Conservation (phyloP, 2,888 invertebrate species). For the Trachelus tabidus region DNA sequence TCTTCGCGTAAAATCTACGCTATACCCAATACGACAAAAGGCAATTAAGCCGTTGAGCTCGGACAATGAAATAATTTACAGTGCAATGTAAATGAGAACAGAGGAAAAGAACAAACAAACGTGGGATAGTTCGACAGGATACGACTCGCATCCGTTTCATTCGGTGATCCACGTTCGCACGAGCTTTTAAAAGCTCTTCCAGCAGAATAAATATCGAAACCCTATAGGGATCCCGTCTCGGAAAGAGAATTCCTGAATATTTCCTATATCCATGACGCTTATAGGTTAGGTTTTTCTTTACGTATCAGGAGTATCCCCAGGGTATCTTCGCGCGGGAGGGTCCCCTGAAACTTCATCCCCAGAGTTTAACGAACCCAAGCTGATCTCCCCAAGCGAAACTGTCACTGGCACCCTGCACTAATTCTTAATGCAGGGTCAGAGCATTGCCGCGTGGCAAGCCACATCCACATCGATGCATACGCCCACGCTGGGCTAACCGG, state of each 20-base stretch:
- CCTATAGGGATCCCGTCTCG: not conserved
- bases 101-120: conserved; percentile 21
- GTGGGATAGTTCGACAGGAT: conserved; percentile 31
- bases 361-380: conserved; percentile 43
- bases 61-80: conserved; percentile 33
- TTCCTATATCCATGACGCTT: not conserved
- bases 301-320: not conserved
- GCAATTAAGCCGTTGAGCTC: not conserved
- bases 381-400: conserved; percentile 2
- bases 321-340: not conserved
- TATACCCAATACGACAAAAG: not conserved
- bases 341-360: not conserved
- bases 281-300: not conserved
- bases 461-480: not conserved
- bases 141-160: conserved; percentile 32
- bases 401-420: conserved; percentile 21
- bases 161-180: conserved; percentile 8
- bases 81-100: conserved; percentile 16
- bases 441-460: not conserved
- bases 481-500: conserved; percentile 3
- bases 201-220: not conserved
- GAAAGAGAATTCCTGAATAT: not conserved
- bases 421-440: conserved; percentile 25
- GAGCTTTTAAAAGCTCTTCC: not conserved
- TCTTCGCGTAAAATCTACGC: not conserved